phyloP scores from a whole-genome alignment of 2,888 invertebrate genomes.

The Dusona sp. region DNA sequence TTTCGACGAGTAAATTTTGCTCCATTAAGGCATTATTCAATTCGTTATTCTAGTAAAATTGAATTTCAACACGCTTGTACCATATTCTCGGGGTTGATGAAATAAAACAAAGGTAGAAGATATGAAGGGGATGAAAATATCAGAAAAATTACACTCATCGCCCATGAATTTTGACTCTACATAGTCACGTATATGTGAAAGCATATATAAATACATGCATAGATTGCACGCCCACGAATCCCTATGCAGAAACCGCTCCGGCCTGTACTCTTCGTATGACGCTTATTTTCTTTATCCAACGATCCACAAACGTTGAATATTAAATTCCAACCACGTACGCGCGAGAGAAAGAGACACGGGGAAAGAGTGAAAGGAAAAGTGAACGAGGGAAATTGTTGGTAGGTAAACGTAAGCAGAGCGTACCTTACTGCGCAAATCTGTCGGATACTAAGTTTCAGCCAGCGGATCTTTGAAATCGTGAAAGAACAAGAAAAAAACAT shows the following conservation, averaged over 20 bases:
- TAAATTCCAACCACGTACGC: slow-evolving; percentile 64
- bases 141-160: slow-evolving; percentile 46
- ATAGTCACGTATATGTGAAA: neutral
- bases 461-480: slow-evolving; percentile 16
- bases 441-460: slow-evolving; percentile 28
- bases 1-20: neutral
- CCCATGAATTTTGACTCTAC: slow-evolving; percentile 3
- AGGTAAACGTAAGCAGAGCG: slow-evolving; percentile 41
- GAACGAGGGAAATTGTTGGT: slow-evolving; percentile 31
- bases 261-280: slow-evolving; percentile 56
- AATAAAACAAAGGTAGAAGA: slow-evolving; percentile 21
- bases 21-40: neutral
- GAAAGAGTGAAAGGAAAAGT: slow-evolving; percentile 36
- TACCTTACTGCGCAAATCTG: slow-evolving; percentile 45
- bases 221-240: slow-evolving; percentile 27
- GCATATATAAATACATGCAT: neutral
- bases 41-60: slow-evolving; percentile 32
- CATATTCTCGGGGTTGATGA: neutral
- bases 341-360: slow-evolving; percentile 9
- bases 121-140: slow-evolving; percentile 30
- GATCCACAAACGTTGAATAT: slow-evolving; percentile 69
- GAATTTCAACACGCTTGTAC: slow-evolving; percentile 23
- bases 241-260: slow-evolving; percentile 11
- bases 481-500: slow-evolving; percentile 34
- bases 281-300: slow-evolving; percentile 62